These are phyloP conservation scores for Brachyopa scutellaris DNA, from an alignment of 2,888 invertebrate genomes.

Conservation along the genomic window DNA sequence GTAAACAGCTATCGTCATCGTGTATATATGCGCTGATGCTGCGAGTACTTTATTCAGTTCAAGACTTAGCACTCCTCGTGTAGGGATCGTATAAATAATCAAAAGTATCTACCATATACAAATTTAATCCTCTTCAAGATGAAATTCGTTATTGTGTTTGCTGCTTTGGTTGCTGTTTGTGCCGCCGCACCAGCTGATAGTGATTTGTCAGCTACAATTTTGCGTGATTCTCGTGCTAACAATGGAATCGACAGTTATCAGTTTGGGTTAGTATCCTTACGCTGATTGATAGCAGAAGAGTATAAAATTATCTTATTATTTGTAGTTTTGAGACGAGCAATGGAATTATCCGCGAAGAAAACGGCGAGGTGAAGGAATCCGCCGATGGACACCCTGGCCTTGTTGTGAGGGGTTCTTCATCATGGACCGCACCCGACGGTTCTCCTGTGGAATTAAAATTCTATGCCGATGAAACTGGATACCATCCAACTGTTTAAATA, in stretches of 20 bases:
- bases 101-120: too few relatives aligned
- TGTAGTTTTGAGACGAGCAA: conserved; percentile 82
- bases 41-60: conserved; percentile 44
- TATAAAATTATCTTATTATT: neutral
- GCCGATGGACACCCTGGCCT: conserved; percentile 82
- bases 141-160: conserved; percentile 79
- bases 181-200: conserved; percentile 74
- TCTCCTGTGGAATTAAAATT: conserved; percentile 82
- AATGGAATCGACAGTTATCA: conserved; percentile 84
- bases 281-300: too few relatives aligned
- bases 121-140: conserved; percentile 68
- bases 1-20: conserved; percentile 35
- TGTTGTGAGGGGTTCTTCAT: conserved; percentile 84
- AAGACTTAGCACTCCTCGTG: conserved; percentile 39
- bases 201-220: conserved; percentile 76
- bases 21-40: conserved; percentile 53
- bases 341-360: conserved; percentile 81
- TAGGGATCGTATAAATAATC: conserved; percentile 46
- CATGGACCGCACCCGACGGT: conserved; percentile 84
- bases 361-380: conserved; percentile 80
- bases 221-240: conserved; percentile 82
- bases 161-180: conserved; percentile 79
- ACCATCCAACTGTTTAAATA: conserved; percentile 76
- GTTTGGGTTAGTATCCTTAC: conserved; percentile 82
- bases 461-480: conserved; percentile 79